Base-by-base conservation (phyloP, 2,797 vertebrate species). In the Ceyx erithaca region DNA sequence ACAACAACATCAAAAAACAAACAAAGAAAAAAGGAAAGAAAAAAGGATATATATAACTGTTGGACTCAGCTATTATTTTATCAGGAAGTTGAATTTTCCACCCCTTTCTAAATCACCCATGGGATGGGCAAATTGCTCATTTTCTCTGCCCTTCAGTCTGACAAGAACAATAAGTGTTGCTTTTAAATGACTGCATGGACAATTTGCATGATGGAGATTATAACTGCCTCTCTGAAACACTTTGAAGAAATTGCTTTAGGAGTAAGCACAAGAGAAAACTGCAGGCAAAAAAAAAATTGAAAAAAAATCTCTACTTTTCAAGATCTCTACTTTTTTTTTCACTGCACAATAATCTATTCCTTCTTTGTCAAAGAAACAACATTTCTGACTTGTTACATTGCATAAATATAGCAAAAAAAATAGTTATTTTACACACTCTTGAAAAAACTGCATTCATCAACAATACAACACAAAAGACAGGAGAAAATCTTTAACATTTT, bases 91-190 rank as follows among this genome's bases (percentile, higher is more conserved):
- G 67, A 93, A 69, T 85, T 94, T 14, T 5, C 43, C 80, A 72
- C 55, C 40, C 17, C 30, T 69, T 91, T 69, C 46, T 40, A 26
- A 85, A 66, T 66, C 40, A 68, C 55, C 35, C 13, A 45, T 41
- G 18, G 31, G 57, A 77, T 54, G 10, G 11, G 43, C 64, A 95
- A 94, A 87, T 66, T 62, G 20, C 31, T 83, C 22, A 66, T 91
- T 94, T 90, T 84, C 77, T 86, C 17, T 87, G 64, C 41, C 70
- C 85, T 91, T 90, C 82, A 76, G n/a, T 43, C 21, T 87, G 80
- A 94, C 45, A 92, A 70, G 63, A n/a, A 79, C 63, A 86, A 80
- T 87, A 85, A 66, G 1, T 41, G 16, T 49, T 87, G 55, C n/a
- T 64, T 84, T 94, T 82, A 91, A 86, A 80, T 23, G 23, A 69